Evolutionary conservation across 2,113 vertebrate species (phyloP).

Genomic region (Polypterus senegalus): DNA sequence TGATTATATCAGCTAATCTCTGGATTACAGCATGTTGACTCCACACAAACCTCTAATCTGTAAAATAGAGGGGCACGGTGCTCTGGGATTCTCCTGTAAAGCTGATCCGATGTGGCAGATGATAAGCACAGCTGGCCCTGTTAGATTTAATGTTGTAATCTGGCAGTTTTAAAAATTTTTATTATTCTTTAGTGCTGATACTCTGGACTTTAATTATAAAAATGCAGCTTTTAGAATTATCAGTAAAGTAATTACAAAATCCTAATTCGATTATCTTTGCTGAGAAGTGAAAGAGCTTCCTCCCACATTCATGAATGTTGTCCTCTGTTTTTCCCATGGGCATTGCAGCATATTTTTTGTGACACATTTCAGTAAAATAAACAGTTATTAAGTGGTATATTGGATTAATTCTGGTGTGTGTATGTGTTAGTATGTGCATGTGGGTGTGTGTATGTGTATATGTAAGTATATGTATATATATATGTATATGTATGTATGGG

Average conservation of each 20-base stretch:
- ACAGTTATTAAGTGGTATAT: too few relatives aligned
- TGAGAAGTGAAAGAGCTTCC: slow-evolving; percentile 10
- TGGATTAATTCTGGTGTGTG: too few relatives aligned
- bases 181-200: slow-evolving; percentile 44
- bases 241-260: slow-evolving; percentile 44
- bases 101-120: slow-evolving; percentile 42
- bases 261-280: slow-evolving; percentile 37
- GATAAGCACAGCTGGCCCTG: slow-evolving; percentile 48
- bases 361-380: too few relatives aligned
- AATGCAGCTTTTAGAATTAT: slow-evolving; percentile 49
- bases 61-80: slow-evolving; percentile 27
- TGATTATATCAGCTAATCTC: slow-evolving; percentile 74
- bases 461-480: too few relatives aligned
- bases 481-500: too few relatives aligned
- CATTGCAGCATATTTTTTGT: too few relatives aligned
- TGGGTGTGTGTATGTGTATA: too few relatives aligned
- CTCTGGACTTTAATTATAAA: slow-evolving; percentile 52
- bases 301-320: too few relatives aligned
- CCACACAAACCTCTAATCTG: slow-evolving; percentile 44
- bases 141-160: slow-evolving; percentile 53
- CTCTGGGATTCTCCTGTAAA: slow-evolving; percentile 43
- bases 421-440: too few relatives aligned
- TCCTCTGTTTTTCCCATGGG: too few relatives aligned
- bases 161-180: slow-evolving; percentile 47
- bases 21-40: slow-evolving; percentile 60